phyloP scores from a whole-genome alignment of 2,888 invertebrate species.

The Mesochorus sp. region DNA sequence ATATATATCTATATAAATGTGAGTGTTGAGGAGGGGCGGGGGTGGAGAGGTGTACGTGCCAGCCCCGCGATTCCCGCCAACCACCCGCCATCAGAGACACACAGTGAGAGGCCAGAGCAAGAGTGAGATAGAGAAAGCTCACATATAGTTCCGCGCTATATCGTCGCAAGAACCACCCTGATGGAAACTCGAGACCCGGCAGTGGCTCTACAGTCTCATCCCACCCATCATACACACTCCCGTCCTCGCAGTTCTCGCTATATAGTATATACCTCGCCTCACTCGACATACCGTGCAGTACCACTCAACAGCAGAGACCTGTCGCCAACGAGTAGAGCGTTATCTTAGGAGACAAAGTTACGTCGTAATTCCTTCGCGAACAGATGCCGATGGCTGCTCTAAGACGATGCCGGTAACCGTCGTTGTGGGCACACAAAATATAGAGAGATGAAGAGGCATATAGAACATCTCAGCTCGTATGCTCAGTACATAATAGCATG shows the following conservation, averaged over 20 bases:
- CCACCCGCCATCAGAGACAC: slow-evolving; percentile 53
- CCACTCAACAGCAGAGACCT: slow-evolving; percentile 75
- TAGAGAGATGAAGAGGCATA: slow-evolving; percentile 13
- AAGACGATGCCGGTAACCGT: slow-evolving; percentile 72
- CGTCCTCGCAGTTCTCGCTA: slow-evolving; percentile 67
- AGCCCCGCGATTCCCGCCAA: slow-evolving; percentile 58
- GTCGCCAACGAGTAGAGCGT: slow-evolving; percentile 70
- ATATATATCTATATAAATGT: too few species aligned
- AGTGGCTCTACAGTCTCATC: slow-evolving; percentile 68
- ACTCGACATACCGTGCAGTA: slow-evolving; percentile 63
- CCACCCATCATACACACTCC: slow-evolving; percentile 81
- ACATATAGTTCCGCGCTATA: slow-evolving; percentile 50
- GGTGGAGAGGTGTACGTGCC: slow-evolving; percentile 61
- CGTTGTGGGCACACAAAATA: slow-evolving; percentile 39
- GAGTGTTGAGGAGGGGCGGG: slow-evolving; percentile 48
- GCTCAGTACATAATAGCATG: slow-evolving; percentile 2
- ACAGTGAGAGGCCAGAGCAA: slow-evolving; percentile 55
- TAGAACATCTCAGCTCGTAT: slow-evolving; percentile 5
- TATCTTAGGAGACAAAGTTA: slow-evolving; percentile 81
- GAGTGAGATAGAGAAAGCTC: slow-evolving; percentile 63
- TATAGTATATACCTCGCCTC: slow-evolving; percentile 47
- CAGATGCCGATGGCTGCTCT: slow-evolving; percentile 80
- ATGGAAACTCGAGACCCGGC: slow-evolving; percentile 79
- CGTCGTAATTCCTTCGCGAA: slow-evolving; percentile 81
- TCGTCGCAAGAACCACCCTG: slow-evolving; percentile 80